A percentile compares a stretch with the other conserved stretches of the same genome.
Conservation (phyloP, 2,113 vertebrate genomes). For the Calyptomena viridis region DNA sequence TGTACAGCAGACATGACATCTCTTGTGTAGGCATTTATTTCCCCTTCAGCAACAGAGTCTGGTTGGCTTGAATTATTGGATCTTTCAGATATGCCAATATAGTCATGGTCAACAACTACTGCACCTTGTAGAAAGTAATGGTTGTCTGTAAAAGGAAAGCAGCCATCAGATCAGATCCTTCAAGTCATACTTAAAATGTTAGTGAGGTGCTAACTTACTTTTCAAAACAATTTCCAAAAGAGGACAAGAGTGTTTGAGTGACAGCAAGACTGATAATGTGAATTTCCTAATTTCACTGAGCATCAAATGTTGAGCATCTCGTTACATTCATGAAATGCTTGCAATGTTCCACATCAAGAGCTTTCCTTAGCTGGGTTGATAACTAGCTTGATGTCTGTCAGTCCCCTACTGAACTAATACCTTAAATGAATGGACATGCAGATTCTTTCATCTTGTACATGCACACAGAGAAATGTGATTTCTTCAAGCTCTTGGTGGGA, state of each 20-base stretch:
- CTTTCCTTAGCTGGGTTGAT: not conserved
- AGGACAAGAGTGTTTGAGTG: not conserved
- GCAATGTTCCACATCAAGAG: not conserved
- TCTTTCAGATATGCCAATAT: constrained; percentile 58
- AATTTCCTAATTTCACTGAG: not conserved
- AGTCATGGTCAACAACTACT: constrained; percentile 71
- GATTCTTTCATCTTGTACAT: not conserved
- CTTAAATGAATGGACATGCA: not conserved
- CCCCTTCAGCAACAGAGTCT: not conserved
- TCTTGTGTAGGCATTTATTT: not conserved
- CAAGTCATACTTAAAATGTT: not conserved
- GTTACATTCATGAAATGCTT: not conserved
- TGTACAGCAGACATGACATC: not conserved
- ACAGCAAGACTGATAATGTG: not conserved
- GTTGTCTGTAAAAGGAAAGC: constrained; percentile 59
- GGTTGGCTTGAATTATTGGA: constrained; percentile 32
- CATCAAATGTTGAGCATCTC: not conserved
- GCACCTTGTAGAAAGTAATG: constrained; percentile 54
- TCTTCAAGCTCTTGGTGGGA: not conserved
- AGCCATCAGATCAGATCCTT: not conserved
- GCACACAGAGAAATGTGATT: not conserved
- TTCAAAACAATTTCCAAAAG: not conserved
- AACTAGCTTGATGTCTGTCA: not conserved
- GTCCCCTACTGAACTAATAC: not conserved
- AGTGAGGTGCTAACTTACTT: not conserved